Base-by-base conservation (phyloP, 1,140 invertebrate species). In the Diuraphis noxia region DNA sequence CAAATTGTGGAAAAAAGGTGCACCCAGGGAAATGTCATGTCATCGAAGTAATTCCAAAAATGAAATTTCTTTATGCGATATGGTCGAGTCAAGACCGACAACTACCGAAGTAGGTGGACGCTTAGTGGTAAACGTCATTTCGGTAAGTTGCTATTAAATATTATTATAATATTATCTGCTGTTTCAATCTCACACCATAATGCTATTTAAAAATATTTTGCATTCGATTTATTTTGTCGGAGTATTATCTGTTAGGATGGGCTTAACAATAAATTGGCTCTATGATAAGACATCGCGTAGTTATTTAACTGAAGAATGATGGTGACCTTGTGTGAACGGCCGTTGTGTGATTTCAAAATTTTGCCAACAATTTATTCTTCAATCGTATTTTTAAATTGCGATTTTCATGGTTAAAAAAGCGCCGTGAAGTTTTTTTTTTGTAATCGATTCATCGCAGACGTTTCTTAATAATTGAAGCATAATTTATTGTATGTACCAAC, bases 271-370 rank as follows among this genome's bases (percentile, higher is more conserved):
- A n/a, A n/a, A 72, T 72, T 5, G n/a, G 6, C 30, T 72, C 13
- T 72, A n/a, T 72, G 13, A n/a, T 17, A n/a, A n/a, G 4, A n/a
- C 5, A n/a, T 2, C 56, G 34, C 5, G 23, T n/a, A 6, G n/a
- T n/a, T 72, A n/a, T 4, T 13, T 72, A n/a, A n/a, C 5, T 6
- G 6, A 6, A 72, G 17, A 13, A 0, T 63, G 0, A 63, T 5
- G 0, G 4, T 0, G 13, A 30, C 30, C 4, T 13, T 10, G 10
- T 10, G 0, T 63, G 2, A 4, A 1, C 25, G 2, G 30, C 25
- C 30, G 9, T 13, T 3, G 17, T 63, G 30, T 63, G 25, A 63
- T 30, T 63, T 63, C 9, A 63, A 56, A 56, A 56, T 56, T 30
- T 3, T 30, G 5, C 52, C 6, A 4, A 0, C 8, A 56, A 56